Evolutionary conservation across 2,113 vertebrate genomes (phyloP).

Genomic region (Talpa occidentalis): DNA sequence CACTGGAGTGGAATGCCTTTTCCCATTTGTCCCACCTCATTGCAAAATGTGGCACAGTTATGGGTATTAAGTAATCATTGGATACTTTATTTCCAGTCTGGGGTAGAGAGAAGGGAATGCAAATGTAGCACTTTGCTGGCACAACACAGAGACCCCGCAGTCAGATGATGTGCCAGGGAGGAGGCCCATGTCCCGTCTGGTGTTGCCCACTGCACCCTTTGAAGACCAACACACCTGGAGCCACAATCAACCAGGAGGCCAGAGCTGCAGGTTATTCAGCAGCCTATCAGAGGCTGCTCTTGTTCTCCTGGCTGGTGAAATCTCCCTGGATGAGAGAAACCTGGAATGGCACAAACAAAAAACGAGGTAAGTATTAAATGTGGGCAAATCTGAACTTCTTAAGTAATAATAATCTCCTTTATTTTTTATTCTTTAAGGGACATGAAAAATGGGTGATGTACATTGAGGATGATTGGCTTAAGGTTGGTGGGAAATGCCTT

Average conservation of each 20-base stretch:
- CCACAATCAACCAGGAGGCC: neutral
- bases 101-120: neutral
- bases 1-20: neutral
- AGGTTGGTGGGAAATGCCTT: constrained; percentile 89
- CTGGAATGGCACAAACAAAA: neutral
- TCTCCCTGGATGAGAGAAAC: neutral
- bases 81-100: neutral
- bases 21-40: neutral
- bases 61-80: neutral
- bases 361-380: neutral
- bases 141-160: neutral
- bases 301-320: neutral
- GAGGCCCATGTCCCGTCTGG: neutral
- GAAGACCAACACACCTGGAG: neutral
- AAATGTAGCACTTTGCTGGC: neutral
- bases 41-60: neutral
- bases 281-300: neutral
- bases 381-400: neutral
- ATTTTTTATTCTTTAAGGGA: too few species aligned
- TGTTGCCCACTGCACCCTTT: neutral
- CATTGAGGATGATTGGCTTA: constrained; percentile 84
- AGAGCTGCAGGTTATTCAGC: neutral
- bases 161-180: too few species aligned
- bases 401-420: neutral
- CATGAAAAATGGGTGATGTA: constrained; percentile 83